phyloP scores from a whole-genome alignment of 2,113 vertebrate species.

The Lontra canadensis region DNA sequence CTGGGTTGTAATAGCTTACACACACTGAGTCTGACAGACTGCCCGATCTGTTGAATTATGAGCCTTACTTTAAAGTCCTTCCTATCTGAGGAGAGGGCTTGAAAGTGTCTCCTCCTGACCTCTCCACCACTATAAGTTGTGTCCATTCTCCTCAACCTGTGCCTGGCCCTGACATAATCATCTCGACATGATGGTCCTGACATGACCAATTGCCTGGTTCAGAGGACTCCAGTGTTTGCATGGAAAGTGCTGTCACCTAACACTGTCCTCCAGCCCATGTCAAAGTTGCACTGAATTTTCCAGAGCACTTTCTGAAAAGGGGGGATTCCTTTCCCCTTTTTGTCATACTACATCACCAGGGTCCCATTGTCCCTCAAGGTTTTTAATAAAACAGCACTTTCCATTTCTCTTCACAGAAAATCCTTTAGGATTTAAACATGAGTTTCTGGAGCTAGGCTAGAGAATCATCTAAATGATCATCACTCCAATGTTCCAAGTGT shows the following conservation, averaged over 20 bases:
- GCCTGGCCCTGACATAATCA: not conserved
- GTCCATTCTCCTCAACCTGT: not conserved
- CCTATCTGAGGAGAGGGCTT: not conserved
- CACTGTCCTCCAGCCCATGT: not conserved
- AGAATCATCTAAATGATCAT: not conserved
- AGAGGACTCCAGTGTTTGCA: not conserved
- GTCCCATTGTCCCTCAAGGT: not conserved
- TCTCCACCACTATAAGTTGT: not conserved
- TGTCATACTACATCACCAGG: not conserved
- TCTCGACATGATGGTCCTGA: not conserved
- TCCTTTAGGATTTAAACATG: conserved; percentile 5
- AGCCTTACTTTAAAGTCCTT: not conserved
- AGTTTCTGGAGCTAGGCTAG: not conserved
- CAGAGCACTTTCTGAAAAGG: conserved; percentile 15
- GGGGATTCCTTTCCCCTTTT: not conserved
- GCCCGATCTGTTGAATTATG: not conserved
- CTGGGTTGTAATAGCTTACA: not conserved
- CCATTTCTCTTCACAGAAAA: conserved; percentile 32
- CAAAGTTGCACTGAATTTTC: conserved; percentile 10
- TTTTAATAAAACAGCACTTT: conserved; percentile 5
- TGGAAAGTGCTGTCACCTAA: not conserved
- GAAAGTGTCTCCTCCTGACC: not conserved
- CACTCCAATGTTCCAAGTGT: not conserved
- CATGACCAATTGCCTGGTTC: not conserved
- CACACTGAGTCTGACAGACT: not conserved